Conservation (phyloP, 2,888 invertebrate genomes). For the Drosophila borborema region DNA sequence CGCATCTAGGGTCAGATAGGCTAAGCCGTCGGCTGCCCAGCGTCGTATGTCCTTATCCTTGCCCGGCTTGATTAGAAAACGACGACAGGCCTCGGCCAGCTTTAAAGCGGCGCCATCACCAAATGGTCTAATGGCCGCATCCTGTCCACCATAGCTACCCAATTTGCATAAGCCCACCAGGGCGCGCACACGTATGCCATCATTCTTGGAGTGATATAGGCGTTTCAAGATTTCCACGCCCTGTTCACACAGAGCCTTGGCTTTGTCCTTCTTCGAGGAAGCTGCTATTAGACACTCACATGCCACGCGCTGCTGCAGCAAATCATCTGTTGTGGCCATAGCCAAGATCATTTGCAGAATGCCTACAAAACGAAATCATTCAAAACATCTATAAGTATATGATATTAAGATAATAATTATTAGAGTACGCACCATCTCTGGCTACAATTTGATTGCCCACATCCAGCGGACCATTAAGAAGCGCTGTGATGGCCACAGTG, state of each 20-base stretch:
- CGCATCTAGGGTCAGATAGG: conserved; percentile 98
- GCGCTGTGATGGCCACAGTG: conserved; percentile 93
- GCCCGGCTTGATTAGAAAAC: conserved; percentile 94
- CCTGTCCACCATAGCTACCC: conserved; percentile 97
- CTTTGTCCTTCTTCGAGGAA: conserved; percentile 98
- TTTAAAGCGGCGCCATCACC: conserved; percentile 97
- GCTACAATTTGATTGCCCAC: conserved; percentile 95
- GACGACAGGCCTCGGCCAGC: conserved; percentile 96
- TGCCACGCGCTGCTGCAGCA: conserved; percentile 95
- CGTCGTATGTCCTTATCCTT: conserved; percentile 95
- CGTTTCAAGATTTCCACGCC: conserved; percentile 97
- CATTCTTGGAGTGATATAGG: conserved; percentile 95
- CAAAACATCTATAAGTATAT: background rate
- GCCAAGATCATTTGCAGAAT: conserved; percentile 98
- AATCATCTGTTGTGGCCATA: conserved; percentile 97
- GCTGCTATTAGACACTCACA: conserved; percentile 99
- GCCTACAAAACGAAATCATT: conserved; percentile 55
- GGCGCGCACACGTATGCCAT: conserved; percentile 94
- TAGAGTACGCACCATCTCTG: conserved; percentile 87
- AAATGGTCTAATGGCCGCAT: conserved; percentile 97
- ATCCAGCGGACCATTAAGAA: conserved; percentile 96
- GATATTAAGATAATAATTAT: background rate
- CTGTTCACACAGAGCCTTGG: conserved; percentile 93
- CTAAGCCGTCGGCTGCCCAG: conserved; percentile 98
- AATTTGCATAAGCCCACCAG: conserved; percentile 97